Evolutionary conservation across 2,797 vertebrate species (phyloP).

Genomic region (Alcedo atthis): DNA sequence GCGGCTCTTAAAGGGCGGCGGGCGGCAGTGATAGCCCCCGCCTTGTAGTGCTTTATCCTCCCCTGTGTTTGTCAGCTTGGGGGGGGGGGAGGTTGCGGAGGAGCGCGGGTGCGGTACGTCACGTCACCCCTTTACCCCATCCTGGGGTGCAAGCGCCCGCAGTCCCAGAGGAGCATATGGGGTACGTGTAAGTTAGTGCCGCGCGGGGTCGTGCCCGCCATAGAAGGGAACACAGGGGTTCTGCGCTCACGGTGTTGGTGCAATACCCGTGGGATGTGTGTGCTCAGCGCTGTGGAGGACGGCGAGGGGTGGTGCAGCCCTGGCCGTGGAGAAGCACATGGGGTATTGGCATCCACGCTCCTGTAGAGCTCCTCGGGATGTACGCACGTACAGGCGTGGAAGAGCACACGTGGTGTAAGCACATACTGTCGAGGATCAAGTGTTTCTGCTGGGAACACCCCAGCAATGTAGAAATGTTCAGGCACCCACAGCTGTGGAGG

Average conservation of each 20-base stretch:
- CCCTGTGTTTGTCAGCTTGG: no score
- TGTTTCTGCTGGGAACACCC: neutral
- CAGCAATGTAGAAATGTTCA: neutral
- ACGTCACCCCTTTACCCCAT: no score
- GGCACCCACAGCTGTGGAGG: neutral
- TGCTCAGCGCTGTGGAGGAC: accelerated
- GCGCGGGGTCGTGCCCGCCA: no score
- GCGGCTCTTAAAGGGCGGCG: slow-evolving; percentile 62
- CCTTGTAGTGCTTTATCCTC: no score
- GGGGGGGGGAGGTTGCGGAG: neutral
- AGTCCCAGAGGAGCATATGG: neutral
- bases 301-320: accelerated
- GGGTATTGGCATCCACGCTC: accelerated
- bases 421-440: accelerated
- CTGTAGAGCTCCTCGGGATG: accelerated
- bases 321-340: accelerated
- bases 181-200: no score
- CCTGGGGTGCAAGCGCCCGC: neutral
- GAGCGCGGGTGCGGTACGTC: accelerated
- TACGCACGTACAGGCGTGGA: accelerated
- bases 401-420: accelerated
- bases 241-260: accelerated
- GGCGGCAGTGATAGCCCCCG: neutral
- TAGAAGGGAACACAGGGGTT: neutral
- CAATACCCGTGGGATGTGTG: accelerated